These are phyloP conservation scores for Kryptolebias ocellatus DNA, from an alignment of 2,797 vertebrate genomes.

Conservation along the genomic window DNA sequence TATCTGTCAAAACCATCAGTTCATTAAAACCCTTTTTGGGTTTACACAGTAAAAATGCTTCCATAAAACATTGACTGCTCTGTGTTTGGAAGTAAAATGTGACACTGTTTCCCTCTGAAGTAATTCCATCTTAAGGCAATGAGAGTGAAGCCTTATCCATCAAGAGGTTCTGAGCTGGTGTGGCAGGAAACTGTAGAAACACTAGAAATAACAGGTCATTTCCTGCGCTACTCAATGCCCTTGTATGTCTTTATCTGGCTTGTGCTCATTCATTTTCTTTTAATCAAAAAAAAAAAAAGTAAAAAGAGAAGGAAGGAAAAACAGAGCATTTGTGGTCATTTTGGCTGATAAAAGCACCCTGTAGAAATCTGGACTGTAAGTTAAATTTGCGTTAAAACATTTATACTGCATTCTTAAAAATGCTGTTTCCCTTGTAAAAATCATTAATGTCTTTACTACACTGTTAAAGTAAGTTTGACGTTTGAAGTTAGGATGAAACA, in stretches of 20 bases:
- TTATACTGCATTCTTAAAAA: background rate
- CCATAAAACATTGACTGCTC: constrained; percentile 15
- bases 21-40: constrained; percentile 12
- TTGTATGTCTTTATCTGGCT: constrained; percentile 61
- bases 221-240: constrained; percentile 66
- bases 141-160: constrained; percentile 65
- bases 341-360: constrained; percentile 11
- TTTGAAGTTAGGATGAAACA: constrained; percentile 11
- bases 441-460: constrained; percentile 7
- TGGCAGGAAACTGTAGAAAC: constrained; percentile 69
- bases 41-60: constrained; percentile 8
- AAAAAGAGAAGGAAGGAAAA: constrained; percentile 57
- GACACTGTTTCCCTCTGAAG: constrained; percentile 48
- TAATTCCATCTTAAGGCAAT: constrained; percentile 54
- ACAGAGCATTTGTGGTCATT: constrained; percentile 34
- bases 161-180: constrained; percentile 40
- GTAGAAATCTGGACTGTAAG: constrained; percentile 8
- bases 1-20: constrained; percentile 22
- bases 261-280: constrained; percentile 72
- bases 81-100: constrained; percentile 28
- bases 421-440: constrained; percentile 5
- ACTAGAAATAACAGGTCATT: constrained; percentile 75
- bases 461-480: constrained; percentile 14
- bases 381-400: constrained; percentile 8
- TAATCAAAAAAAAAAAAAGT: constrained; percentile 68